Conservation (phyloP, 2,888 invertebrate genomes). For the Salticus scenicus region DNA sequence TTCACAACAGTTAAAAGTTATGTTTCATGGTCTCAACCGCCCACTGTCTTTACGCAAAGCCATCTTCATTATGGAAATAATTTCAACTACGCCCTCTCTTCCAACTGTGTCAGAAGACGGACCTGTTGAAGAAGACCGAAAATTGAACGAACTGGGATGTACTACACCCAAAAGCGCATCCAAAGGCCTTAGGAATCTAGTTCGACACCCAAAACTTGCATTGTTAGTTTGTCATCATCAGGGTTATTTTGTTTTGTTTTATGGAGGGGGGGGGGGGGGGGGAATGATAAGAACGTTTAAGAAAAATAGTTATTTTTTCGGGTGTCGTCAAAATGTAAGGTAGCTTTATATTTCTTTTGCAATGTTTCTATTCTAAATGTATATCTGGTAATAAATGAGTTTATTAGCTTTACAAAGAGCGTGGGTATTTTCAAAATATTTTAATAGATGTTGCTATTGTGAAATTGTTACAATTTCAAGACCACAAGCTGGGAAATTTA, state of each 20-base stretch:
- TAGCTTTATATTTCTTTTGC: conserved; percentile 14
- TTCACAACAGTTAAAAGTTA: no score
- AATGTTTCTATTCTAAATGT: neutral
- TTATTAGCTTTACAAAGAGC: conserved; percentile 4
- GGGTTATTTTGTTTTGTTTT: neutral
- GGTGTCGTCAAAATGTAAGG: neutral
- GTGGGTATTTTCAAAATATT: conserved; percentile 7
- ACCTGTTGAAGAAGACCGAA: neutral
- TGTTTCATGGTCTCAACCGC: neutral
- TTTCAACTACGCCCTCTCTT: conserved; percentile 1
- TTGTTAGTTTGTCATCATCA: conserved; percentile 61
- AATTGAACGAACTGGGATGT: neutral
- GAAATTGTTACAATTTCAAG: neutral
- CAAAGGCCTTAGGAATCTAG: conserved; percentile 29
- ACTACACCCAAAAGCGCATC: conserved; percentile 1
- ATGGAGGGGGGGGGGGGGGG: no score
- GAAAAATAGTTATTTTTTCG: conserved; percentile 9
- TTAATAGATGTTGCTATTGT: neutral
- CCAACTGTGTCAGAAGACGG: conserved; percentile 57
- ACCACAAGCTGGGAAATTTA: neutral
- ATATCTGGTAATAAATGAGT: conserved; percentile 36
- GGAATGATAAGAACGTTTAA: neutral
- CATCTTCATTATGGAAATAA: conserved; percentile 45
- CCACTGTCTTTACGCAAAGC: neutral
- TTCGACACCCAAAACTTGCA: conserved; percentile 54